Evolutionary conservation across 1,140 invertebrate species (phyloP).

Genomic region (Drosophila navojoa): DNA sequence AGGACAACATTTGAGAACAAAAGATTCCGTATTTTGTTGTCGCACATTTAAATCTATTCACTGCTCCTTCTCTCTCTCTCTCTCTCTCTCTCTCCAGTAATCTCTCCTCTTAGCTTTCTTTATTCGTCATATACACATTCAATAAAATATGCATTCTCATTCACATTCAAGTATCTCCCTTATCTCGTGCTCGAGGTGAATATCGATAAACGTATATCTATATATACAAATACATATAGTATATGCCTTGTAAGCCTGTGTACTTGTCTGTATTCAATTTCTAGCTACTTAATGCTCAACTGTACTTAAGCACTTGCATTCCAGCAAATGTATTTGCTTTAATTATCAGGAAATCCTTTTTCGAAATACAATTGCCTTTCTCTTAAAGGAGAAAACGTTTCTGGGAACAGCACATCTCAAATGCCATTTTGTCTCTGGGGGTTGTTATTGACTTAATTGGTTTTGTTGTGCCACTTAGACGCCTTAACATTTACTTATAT

Average conservation of each 20-base stretch:
- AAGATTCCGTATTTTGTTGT: conserved; percentile 75
- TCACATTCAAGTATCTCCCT: conserved; percentile 62
- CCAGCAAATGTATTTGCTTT: conserved; percentile 7
- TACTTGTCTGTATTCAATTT: conserved; percentile 52
- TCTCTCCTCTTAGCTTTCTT: neutral
- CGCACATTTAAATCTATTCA: conserved; percentile 37
- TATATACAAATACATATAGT: neutral
- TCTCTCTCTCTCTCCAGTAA: neutral
- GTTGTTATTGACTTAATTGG: conserved; percentile 27
- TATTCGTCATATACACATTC: conserved; percentile 53
- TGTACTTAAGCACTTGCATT: conserved; percentile 38
- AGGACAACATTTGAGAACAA: conserved; percentile 80
- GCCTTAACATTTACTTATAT: conserved; percentile 38
- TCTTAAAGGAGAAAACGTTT: neutral
- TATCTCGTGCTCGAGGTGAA: conserved; percentile 20
- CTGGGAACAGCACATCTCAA: conserved; percentile 13
- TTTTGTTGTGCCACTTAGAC: conserved; percentile 39
- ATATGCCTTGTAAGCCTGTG: conserved; percentile 10
- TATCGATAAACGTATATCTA: conserved; percentile 2
- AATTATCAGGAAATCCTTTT: neutral
- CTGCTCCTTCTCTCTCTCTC: conserved; percentile 5
- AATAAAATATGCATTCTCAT: conserved; percentile 76
- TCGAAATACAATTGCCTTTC: neutral
- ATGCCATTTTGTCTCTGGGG: neutral
- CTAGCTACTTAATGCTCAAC: conserved; percentile 70